A percentile compares a stretch with the other conserved stretches of the same genome.
Evolutionary conservation across 2,888 invertebrate species (phyloP).

Genomic region (Heliconius sara): DNA sequence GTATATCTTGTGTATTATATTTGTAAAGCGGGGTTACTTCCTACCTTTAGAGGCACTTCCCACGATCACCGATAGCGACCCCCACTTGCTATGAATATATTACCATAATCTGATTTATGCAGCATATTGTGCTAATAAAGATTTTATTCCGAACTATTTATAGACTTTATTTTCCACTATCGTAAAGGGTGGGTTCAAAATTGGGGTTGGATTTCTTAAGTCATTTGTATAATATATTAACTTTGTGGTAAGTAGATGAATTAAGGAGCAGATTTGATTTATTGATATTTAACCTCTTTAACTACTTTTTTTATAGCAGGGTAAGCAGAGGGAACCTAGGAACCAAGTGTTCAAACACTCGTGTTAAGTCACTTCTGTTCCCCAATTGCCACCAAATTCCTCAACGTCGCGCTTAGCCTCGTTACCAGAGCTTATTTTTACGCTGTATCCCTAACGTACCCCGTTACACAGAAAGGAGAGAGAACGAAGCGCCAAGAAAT

Average conservation of each 20-base stretch:
- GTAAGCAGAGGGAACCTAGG: no score
- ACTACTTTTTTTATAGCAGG: no score
- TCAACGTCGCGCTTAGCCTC: no score
- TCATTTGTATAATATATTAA: background rate
- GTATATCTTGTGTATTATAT: slow-evolving; percentile 13
- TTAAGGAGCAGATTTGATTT: background rate
- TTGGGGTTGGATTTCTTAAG: background rate
- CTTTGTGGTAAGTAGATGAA: background rate
- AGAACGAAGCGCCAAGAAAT: no score
- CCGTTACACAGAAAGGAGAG: no score
- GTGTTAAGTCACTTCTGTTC: no score
- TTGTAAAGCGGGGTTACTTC: slow-evolving; percentile 3
- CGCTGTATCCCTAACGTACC: no score
- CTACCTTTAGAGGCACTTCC: slow-evolving; percentile 14
- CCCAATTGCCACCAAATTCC: no score
- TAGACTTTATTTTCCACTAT: background rate
- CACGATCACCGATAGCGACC: slow-evolving; percentile 12
- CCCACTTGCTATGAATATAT: slow-evolving; percentile 21
- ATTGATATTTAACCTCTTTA: background rate
- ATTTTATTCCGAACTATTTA: background rate
- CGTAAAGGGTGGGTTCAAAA: background rate
- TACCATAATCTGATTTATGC: slow-evolving; percentile 17
- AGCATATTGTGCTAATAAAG: slow-evolving; percentile 26
- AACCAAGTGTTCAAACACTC: no score
- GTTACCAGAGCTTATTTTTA: no score